Evolutionary conservation across 2,888 invertebrate genomes (phyloP), one percentile per base, ranked within the genome.

Genomic region (Cetonia aurata): DNA sequence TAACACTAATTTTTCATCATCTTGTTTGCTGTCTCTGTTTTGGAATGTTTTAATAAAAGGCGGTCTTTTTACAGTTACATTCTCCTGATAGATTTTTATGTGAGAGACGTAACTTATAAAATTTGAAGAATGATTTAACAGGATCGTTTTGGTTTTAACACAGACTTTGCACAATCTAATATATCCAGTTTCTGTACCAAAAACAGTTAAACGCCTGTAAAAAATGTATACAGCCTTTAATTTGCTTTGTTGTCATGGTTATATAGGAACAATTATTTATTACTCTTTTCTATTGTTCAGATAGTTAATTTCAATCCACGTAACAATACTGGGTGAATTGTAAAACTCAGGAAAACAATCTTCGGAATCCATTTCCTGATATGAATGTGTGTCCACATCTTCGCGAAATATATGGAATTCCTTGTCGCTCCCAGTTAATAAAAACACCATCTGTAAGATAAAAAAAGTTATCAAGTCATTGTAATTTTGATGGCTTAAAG

Each of bases 401-500:
- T 89, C 91, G 79, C 86, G 85, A 78, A 88, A 91, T 77, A 91
- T 83, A 76, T 91, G 91, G n/a, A 91, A 85, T 78, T 87, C 88
- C 69, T 86, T 82, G 80, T 92, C 91, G 79, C 88, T 89, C 13
- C 91, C 91, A 75, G 90, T 88, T 75, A 92, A 83, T 70, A 91
- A 79, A 86, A 91, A 91, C 3, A 91, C 88, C 42, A 87, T 85
- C 88, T 87, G 75, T 71, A 82, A 81, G 53, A 37, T 0, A 41
- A 13, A 17, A 8, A 48, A 48, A 10, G 8, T 37, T 1, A 37
- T 9, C 10, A 37, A 37, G 25, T 37, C 8, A 37, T 10, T 37
- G 8, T 37, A 37, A 37, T 37, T 8, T 37, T 8, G 10, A 37
- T 1, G 6, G 8, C 6, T 37, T 8, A 37, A 37, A 37, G 6